A percentile compares a stretch with the other conserved stretches of the same genome.
These are phyloP conservation scores for Stenurella melanura DNA, from an alignment of 2,888 invertebrate species.

Conservation along the genomic window DNA sequence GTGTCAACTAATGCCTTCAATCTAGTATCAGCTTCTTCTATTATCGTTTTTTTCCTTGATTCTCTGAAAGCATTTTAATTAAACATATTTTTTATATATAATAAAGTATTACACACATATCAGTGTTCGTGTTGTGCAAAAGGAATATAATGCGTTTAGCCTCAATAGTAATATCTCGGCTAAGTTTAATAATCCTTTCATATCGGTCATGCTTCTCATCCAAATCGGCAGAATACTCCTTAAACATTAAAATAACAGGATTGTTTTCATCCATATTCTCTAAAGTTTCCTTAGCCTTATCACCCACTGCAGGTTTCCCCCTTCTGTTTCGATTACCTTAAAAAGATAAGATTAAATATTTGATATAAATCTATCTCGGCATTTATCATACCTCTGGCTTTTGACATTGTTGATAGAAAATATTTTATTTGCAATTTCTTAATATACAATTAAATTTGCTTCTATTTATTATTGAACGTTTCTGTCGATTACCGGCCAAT, in stretches of 20 bases:
- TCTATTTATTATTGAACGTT: too few relatives aligned
- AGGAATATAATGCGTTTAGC: slow-evolving; percentile 93
- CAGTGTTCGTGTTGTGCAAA: slow-evolving; percentile 82
- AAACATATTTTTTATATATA: background rate
- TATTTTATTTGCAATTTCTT: background rate
- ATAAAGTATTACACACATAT: slow-evolving; percentile 65
- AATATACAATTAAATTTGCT: too few relatives aligned
- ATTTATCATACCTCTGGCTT: slow-evolving; percentile 41
- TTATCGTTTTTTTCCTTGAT: slow-evolving; percentile 75
- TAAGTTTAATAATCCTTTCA: slow-evolving; percentile 87
- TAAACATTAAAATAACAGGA: slow-evolving; percentile 79
- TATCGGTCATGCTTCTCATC: slow-evolving; percentile 88
- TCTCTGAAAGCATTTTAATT: slow-evolving; percentile 70
- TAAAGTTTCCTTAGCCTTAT: slow-evolving; percentile 72
- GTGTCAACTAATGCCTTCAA: slow-evolving; percentile 78
- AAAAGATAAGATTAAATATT: slow-evolving; percentile 38
- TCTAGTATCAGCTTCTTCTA: slow-evolving; percentile 81
- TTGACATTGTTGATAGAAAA: slow-evolving; percentile 42
- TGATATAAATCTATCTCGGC: background rate
- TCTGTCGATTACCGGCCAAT: too few relatives aligned
- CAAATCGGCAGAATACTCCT: slow-evolving; percentile 79
- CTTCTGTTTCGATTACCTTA: slow-evolving; percentile 52
- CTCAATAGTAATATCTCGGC: slow-evolving; percentile 91
- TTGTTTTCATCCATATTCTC: slow-evolving; percentile 74
- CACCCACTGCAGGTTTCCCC: slow-evolving; percentile 68